Evolutionary conservation across 2,888 invertebrate genomes (phyloP).

Genomic region (Andrena minutula): DNA sequence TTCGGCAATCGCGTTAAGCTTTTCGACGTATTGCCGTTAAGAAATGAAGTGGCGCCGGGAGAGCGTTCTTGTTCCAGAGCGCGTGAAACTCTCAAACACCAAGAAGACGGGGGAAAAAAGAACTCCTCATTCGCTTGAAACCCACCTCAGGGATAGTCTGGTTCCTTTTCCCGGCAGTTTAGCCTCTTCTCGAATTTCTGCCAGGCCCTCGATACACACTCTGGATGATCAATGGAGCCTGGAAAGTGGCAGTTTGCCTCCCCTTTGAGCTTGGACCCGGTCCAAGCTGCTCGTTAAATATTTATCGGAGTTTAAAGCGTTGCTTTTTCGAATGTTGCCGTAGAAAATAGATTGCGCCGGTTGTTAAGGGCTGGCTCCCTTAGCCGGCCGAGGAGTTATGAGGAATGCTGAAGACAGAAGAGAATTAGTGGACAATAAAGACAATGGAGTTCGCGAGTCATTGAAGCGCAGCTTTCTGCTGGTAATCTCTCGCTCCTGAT

Average conservation of each 20-base stretch:
- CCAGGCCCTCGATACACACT: constrained; percentile 47
- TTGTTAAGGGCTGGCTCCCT: not conserved
- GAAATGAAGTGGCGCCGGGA: constrained; percentile 56
- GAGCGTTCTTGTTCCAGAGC: constrained; percentile 20
- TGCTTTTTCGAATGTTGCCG: constrained; percentile 28
- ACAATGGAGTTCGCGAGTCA: not conserved
- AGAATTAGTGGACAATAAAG: constrained; percentile 16
- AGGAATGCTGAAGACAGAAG: constrained; percentile 10
- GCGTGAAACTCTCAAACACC: not conserved
- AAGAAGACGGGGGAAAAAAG: not conserved
- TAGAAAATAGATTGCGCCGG: constrained; percentile 4
- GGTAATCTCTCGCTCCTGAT: too few species aligned
- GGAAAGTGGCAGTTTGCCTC: constrained; percentile 57
- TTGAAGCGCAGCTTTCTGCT: not conserved
- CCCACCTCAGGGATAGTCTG: constrained; percentile 23
- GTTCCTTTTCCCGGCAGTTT: constrained; percentile 17
- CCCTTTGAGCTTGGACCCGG: constrained; percentile 37
- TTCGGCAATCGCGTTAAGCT: constrained; percentile 60
- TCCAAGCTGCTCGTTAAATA: constrained; percentile 63
- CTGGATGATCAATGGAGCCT: constrained; percentile 62
- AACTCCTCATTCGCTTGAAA: not conserved
- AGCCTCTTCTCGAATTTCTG: constrained; percentile 25
- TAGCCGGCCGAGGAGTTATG: constrained; percentile 1
- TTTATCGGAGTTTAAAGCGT: constrained; percentile 54
- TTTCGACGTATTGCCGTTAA: constrained; percentile 59